Base-by-base conservation (phyloP, 2,113 vertebrate species). In the Takifugu flavidus region DNA sequence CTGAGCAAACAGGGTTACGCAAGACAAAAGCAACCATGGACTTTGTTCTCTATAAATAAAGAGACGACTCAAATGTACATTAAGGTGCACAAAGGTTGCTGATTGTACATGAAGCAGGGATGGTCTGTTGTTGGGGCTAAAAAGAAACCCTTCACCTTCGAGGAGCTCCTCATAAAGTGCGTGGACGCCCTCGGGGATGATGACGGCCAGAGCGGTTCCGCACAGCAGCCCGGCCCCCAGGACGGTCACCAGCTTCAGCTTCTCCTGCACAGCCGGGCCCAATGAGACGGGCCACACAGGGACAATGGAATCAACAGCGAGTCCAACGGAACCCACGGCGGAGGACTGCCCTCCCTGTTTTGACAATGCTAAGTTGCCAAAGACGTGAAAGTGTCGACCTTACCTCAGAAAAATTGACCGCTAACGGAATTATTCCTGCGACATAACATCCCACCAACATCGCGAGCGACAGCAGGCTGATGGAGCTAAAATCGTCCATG, bases 401-500 rank as follows among this genome's bases (percentile, higher is more conserved):
- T 82, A 98, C 97, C 96, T 99, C 96, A 0, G 97, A 99, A 45
- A 99, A 98, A 89, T 98, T 98, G 66, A 99, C 94, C 7, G 96
- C 95, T 74, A 99, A 74, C 4, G 97, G 97, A 65, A 99, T 98
- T 47, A 93, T 98, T 49, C 97, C 97, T 34, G 97, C 95, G 77
- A 99, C 95, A 70, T 99, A 99, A 83, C 97, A 99, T 58, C 95
- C 97, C 45, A 96, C 88, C 88, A 99, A 69, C 97, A 99, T 99
- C 4, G 97, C 92, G 67, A 98, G 82, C 15, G 97, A 98, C 25
- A 99, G 85, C 72, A 99, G 82, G 73, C 95, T 95, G 86, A 99
- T 98, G 15, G 95, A 95, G 78, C 83, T 84, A 65, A 99, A 95
- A 70, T 98, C 97, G 79, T 98, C 97, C 97, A 99, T 99, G 56